phyloP scores from a whole-genome alignment of 2,113 vertebrate genomes.

The Panthera uncia region DNA sequence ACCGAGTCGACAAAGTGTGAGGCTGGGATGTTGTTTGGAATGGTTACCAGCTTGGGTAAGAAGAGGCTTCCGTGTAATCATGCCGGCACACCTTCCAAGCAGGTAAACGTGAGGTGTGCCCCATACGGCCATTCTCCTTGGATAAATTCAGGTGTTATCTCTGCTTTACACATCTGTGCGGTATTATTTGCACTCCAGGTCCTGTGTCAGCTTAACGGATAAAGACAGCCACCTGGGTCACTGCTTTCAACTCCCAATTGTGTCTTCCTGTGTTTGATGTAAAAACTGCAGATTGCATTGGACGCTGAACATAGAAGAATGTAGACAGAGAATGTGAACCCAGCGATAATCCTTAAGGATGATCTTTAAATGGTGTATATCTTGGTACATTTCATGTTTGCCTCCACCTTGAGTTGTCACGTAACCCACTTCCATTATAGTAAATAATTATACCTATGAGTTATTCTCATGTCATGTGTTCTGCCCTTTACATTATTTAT shows the following conservation, averaged over 20 bases:
- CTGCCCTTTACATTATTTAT: slow-evolving; percentile 4
- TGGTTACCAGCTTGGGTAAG: neutral
- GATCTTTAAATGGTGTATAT: slow-evolving; percentile 21
- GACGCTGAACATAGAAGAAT: slow-evolving; percentile 2
- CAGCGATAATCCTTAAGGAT: slow-evolving; percentile 31
- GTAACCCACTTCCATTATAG: neutral
- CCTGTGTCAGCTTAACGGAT: slow-evolving; percentile 51
- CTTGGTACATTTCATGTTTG: neutral
- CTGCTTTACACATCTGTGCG: neutral
- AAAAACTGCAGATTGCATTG: slow-evolving; percentile 37
- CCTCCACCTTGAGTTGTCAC: neutral
- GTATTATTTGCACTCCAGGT: slow-evolving; percentile 50
- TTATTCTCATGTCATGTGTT: slow-evolving; percentile 5
- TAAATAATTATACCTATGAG: neutral
- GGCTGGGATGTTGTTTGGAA: neutral
- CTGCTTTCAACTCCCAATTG: slow-evolving; percentile 59
- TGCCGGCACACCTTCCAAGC: neutral
- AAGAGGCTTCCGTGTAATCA: neutral
- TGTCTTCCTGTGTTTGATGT: slow-evolving; percentile 52
- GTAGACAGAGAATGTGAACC: slow-evolving; percentile 24
- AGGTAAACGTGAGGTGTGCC: neutral
- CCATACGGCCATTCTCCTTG: neutral
- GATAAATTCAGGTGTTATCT: slow-evolving; percentile 59
- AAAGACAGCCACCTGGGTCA: slow-evolving; percentile 47
- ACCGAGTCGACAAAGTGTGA: neutral